These are phyloP conservation scores for Chrysolina haemoptera DNA, from an alignment of 2,888 invertebrate genomes.

Conservation along the genomic window DNA sequence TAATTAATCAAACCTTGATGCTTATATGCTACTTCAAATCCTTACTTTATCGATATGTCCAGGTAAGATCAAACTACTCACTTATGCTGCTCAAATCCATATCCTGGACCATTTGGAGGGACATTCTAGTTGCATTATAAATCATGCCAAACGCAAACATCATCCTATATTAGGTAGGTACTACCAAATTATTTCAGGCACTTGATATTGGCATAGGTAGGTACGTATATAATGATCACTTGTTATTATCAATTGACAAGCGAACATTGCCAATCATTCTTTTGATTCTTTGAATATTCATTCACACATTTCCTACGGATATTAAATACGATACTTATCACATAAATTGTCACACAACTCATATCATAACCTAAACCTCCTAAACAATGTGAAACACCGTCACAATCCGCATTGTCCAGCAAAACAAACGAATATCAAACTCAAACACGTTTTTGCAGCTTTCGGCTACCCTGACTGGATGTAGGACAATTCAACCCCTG, in stretches of 20 bases:
- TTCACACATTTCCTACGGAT: not conserved
- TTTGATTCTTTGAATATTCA: not conserved
- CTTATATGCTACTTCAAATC: too few relatives aligned
- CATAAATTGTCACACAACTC: not conserved
- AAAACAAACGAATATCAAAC: constrained; percentile 21
- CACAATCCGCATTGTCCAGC: constrained; percentile 10
- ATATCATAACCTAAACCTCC: constrained; percentile 3
- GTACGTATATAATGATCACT: constrained; percentile 23
- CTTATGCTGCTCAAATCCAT: constrained; percentile 60
- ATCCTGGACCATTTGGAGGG: constrained; percentile 62
- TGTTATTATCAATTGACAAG: not conserved
- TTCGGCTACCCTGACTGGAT: constrained; percentile 33
- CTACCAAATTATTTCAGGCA: constrained; percentile 30
- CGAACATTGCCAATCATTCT: not conserved
- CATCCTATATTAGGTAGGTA: constrained; percentile 28
- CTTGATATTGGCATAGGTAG: constrained; percentile 47
- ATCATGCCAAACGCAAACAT: constrained; percentile 64
- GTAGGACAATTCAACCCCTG: constrained; percentile 37
- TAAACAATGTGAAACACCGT: not conserved
- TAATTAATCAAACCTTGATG: too few relatives aligned
- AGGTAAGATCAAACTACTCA: constrained; percentile 52
- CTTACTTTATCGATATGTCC: too few relatives aligned
- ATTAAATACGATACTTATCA: constrained; percentile 7
- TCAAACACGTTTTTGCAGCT: constrained; percentile 35
- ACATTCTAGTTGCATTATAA: constrained; percentile 62